Evolutionary conservation across 2,113 vertebrate genomes (phyloP).

Genomic region (Axis porcinus): DNA sequence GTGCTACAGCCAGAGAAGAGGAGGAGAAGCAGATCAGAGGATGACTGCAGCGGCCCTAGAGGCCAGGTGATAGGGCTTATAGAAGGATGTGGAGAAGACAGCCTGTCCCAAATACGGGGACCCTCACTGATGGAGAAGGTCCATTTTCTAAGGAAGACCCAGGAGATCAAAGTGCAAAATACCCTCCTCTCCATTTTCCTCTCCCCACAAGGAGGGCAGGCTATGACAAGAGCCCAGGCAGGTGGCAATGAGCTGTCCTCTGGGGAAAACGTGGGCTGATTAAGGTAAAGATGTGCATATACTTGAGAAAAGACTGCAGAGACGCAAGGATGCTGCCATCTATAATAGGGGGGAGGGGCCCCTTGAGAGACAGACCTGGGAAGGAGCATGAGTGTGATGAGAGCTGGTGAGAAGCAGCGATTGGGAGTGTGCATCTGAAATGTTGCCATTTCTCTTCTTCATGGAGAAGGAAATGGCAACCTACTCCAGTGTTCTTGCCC

Average conservation of each 20-base stretch:
- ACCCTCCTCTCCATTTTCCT: not conserved
- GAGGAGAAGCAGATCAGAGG: not conserved
- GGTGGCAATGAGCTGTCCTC: not conserved
- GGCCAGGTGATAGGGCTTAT: not conserved
- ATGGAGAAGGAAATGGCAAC: not conserved
- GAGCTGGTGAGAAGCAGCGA: not conserved
- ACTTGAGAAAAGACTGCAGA: not conserved
- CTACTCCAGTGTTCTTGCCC: not conserved
- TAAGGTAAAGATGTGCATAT: not conserved
- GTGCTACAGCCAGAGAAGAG: not conserved
- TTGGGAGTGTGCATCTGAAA: not conserved
- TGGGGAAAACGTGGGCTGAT: not conserved
- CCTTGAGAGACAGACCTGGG: not conserved
- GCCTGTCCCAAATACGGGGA: not conserved
- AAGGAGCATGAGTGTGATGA: rapidly evolving
- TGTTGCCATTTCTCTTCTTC: not conserved
- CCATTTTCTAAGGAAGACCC: not conserved
- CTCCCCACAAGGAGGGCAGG: not conserved
- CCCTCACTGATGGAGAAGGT: not conserved
- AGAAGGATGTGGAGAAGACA: not conserved
- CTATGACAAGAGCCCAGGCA: not conserved
- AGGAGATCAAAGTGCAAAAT: not conserved
- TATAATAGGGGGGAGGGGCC: not conserved
- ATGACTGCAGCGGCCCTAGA: rapidly evolving
- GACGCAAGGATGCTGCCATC: not conserved